phyloP scores from a whole-genome alignment of 2,888 invertebrate genomes.

The Tetranychus piercei region DNA sequence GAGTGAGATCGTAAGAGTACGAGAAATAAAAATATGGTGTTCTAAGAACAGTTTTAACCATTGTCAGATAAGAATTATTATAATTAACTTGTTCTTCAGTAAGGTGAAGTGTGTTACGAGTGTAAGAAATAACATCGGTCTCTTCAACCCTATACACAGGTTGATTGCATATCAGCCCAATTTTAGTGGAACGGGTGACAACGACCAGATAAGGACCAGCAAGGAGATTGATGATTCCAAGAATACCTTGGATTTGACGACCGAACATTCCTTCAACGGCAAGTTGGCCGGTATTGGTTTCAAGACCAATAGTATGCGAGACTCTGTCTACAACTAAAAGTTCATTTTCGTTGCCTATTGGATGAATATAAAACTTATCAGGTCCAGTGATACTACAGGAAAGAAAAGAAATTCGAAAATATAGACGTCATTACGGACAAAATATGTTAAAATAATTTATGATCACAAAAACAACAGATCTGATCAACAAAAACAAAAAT shows the following conservation, averaged over 20 bases:
- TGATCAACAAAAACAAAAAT: background rate
- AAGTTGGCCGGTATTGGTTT: constrained; percentile 37
- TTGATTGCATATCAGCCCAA: constrained; percentile 56
- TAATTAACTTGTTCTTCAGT: constrained; percentile 61
- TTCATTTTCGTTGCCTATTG: constrained; percentile 51
- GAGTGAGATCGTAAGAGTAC: constrained; percentile 77
- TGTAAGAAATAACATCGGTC: constrained; percentile 50
- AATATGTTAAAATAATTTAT: background rate
- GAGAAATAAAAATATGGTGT: constrained; percentile 83
- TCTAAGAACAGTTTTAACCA: constrained; percentile 61
- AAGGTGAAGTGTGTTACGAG: constrained; percentile 61
- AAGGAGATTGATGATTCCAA: constrained; percentile 63
- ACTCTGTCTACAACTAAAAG: constrained; percentile 66
- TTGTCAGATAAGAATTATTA: constrained; percentile 61
- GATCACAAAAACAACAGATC: background rate
- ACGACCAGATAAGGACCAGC: constrained; percentile 63
- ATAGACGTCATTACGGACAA: background rate
- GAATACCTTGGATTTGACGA: constrained; percentile 56
- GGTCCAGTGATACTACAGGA: constrained; percentile 56
- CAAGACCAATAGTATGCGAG: constrained; percentile 36
- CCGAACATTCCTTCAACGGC: constrained; percentile 45
- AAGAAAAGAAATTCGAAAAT: constrained; percentile 24
- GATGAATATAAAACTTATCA: constrained; percentile 72
- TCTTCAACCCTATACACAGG: constrained; percentile 58
- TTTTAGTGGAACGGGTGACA: constrained; percentile 60